Evolutionary conservation across 2,113 vertebrate species (phyloP).

Genomic region (Saccopteryx bilineata): DNA sequence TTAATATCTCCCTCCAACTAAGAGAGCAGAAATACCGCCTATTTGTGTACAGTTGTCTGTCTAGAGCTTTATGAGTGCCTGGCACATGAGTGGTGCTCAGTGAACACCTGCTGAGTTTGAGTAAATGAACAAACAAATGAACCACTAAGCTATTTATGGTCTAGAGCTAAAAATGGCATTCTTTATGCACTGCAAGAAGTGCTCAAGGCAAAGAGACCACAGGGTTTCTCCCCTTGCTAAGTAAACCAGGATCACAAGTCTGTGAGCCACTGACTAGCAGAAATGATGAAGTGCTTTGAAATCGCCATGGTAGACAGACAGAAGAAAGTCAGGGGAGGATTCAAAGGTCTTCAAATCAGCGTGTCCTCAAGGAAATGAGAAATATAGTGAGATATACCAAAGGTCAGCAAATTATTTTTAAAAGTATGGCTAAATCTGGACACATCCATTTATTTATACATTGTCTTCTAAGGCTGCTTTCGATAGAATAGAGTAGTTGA

Average conservation of each 20-base stretch:
- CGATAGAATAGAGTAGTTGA: background rate
- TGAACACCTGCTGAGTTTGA: background rate
- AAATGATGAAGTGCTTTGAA: slow-evolving; percentile 32
- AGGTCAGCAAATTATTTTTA: background rate
- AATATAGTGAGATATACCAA: background rate
- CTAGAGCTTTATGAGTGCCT: background rate
- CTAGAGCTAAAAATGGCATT: background rate
- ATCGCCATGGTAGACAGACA: background rate
- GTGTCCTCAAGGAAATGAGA: background rate
- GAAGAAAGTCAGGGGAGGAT: background rate
- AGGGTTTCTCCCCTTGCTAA: background rate
- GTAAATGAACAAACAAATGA: slow-evolving; percentile 24
- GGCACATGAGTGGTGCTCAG: background rate
- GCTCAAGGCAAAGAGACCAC: slow-evolving; percentile 7
- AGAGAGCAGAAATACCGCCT: background rate
- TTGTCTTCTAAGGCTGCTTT: background rate
- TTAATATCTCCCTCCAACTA: background rate
- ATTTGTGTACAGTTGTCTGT: background rate
- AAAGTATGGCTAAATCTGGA: slow-evolving; percentile 5
- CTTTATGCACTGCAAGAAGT: background rate
- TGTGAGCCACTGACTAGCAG: background rate
- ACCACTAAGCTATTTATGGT: background rate
- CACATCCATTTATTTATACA: background rate
- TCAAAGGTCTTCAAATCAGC: background rate
- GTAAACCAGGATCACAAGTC: background rate